A percentile compares a stretch with the other conserved stretches of the same genome.
phyloP scores from a whole-genome alignment of 2,888 invertebrate genomes.

The Muscina levida region DNA sequence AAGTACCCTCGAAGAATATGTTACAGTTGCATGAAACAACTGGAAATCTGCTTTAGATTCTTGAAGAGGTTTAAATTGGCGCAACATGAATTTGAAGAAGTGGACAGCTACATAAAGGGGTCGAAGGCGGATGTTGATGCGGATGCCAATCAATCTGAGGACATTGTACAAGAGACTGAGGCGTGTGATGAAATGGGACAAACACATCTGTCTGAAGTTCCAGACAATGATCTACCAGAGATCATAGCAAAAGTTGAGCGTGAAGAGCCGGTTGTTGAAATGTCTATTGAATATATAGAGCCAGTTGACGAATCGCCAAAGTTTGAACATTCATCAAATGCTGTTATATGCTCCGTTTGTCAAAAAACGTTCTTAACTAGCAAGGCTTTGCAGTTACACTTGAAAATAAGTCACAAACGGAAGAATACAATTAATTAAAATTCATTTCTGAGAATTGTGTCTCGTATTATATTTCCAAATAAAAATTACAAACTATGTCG shows the following conservation, averaged over 20 bases:
- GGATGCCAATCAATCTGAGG: too few species aligned
- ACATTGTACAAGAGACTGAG: not conserved
- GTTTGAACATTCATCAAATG: not conserved
- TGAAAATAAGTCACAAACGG: constrained; percentile 57
- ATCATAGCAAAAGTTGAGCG: not conserved
- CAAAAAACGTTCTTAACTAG: constrained; percentile 46
- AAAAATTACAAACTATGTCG: constrained; percentile 33
- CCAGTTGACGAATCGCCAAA: not conserved
- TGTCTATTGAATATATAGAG: not conserved
- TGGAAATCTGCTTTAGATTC: constrained; percentile 73
- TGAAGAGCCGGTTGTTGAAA: not conserved
- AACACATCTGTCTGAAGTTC: too few species aligned
- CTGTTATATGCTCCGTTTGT: constrained; percentile 32
- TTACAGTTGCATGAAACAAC: constrained; percentile 71
- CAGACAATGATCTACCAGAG: not conserved
- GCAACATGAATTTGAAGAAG: constrained; percentile 69
- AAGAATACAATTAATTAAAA: constrained; percentile 12
- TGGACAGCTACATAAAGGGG: not conserved
- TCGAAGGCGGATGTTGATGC: not conserved
- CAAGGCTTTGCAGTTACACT: constrained; percentile 51
- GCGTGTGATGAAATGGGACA: not conserved
- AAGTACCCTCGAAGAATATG: constrained; percentile 74
- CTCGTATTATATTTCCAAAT: constrained; percentile 31
- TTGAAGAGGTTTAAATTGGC: constrained; percentile 71
- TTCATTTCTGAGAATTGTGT: constrained; percentile 1